Evolutionary conservation across 1,140 invertebrate species (phyloP).

Genomic region (roundworm (Caenorhabditis elegans)): DNA sequence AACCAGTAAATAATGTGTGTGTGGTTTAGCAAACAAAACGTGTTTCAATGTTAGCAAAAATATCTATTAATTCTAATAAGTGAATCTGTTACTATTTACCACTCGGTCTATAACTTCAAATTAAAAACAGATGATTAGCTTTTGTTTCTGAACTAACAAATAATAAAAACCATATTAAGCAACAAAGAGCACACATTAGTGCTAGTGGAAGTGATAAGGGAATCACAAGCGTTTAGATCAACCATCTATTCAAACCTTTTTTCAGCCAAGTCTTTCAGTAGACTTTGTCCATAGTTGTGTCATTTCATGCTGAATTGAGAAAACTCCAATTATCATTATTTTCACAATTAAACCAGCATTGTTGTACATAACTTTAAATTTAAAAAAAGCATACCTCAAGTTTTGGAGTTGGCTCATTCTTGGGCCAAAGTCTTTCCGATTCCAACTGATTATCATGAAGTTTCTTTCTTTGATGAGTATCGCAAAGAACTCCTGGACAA

Average conservation of each 20-base stretch:
- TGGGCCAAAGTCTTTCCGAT: not conserved
- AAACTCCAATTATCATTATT: too few species aligned
- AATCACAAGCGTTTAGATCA: not conserved
- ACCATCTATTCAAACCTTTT: slow-evolving; percentile 4
- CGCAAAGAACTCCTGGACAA: not conserved
- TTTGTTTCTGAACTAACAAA: not conserved
- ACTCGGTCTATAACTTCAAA: not conserved
- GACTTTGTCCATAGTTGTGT: not conserved
- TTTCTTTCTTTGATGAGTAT: slow-evolving; percentile 1
- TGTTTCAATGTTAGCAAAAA: not conserved
- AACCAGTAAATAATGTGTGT: not conserved
- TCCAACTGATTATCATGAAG: not conserved
- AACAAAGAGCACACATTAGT: not conserved
- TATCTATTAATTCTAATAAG: not conserved
- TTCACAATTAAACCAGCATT: too few species aligned
- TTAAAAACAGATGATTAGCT: not conserved
- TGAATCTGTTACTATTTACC: not conserved
- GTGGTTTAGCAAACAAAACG: not conserved
- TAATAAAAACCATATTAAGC: not conserved
- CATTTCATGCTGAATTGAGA: slow-evolving; percentile 17
- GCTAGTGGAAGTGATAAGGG: not conserved
- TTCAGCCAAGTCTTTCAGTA: not conserved
- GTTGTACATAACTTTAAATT: too few species aligned
- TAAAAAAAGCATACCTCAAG: not conserved
- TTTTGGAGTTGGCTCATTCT: not conserved